Base-by-base conservation (phyloP, 2,888 invertebrate genomes). In the Ecdyonurus torrentis region DNA sequence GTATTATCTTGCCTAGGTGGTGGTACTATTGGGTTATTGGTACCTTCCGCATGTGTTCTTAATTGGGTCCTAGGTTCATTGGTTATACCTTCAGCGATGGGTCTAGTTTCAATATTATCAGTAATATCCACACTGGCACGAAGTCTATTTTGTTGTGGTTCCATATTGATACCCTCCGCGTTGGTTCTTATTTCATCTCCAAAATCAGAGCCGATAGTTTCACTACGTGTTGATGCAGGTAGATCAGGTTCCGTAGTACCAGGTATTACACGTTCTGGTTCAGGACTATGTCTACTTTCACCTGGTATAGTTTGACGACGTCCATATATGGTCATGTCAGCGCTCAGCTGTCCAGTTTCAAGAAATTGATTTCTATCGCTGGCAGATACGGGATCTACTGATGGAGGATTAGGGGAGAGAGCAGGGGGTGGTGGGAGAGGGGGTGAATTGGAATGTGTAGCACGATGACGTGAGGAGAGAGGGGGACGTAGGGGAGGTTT, bases 291-390 rank as follows among this genome's bases (percentile, higher is more conserved):
- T 52, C 67, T 66, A 2, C 74, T 74, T 59, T 75, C 75, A 1
- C 75, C 75, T 0, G 74, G 75, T 1, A 75, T 74, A 66, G 74
- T 74, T 1, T 74, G 70, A 23, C 72, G 59, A 55, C 74, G 74
- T 2, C 65, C 66, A 10, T 65, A 66, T 15, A 59, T 61, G 20
- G 61, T 58, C 2, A 58, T 23, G 66, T 86, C 85, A 71, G 84
- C 84, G 62, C 79, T 63, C 77, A 87, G 74, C 70, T 87, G 86
- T 20, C 87, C 87, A 1, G 87, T 88, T 74, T 87, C 87, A 64
- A 88, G 74, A 72, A 88, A 88, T 72, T 87, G 85, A 71, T 87
- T 86, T 64, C 87, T 78, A 69, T 88, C 87, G 71, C 78, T 73
- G 85, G 85, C 55, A 20, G 55, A 55, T n/a, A 55, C 55, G 5